These are phyloP conservation scores for Xyliphius kryptos DNA, from an alignment of 2,113 vertebrate genomes.

Conservation along the genomic window DNA sequence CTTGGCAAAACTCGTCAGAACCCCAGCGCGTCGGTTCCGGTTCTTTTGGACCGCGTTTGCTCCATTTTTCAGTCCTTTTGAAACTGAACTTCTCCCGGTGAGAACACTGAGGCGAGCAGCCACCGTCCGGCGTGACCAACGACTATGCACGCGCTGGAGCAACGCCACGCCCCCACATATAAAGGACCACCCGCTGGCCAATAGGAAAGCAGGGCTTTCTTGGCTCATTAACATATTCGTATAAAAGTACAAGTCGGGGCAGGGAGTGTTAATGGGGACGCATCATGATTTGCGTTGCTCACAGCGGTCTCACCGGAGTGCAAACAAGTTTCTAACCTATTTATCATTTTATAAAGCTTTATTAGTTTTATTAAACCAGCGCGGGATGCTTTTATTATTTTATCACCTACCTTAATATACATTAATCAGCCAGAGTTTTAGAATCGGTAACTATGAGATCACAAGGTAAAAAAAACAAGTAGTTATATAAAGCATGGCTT, in stretches of 20 bases:
- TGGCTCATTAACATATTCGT: background rate
- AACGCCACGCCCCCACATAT: background rate
- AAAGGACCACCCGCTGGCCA: constrained; percentile 12
- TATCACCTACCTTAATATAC: too few relatives aligned
- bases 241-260: background rate
- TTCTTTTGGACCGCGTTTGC: too few relatives aligned
- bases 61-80: too few relatives aligned
- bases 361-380: too few relatives aligned
- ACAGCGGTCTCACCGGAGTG: background rate
- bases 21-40: too few relatives aligned
- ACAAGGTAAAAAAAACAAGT: too few relatives aligned
- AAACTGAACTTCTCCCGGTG: background rate
- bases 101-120: background rate
- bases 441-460: too few relatives aligned
- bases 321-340: background rate
- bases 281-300: too few relatives aligned
- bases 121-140: background rate
- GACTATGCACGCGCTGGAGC: background rate
- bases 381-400: too few relatives aligned
- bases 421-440: too few relatives aligned
- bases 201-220: constrained; percentile 8
- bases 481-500: too few relatives aligned
- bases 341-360: background rate
- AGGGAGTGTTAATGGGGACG: background rate
- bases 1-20: too few relatives aligned